These are phyloP conservation scores for Nylanderia fulva DNA, from an alignment of 1,140 invertebrate genomes.

Conservation along the genomic window DNA sequence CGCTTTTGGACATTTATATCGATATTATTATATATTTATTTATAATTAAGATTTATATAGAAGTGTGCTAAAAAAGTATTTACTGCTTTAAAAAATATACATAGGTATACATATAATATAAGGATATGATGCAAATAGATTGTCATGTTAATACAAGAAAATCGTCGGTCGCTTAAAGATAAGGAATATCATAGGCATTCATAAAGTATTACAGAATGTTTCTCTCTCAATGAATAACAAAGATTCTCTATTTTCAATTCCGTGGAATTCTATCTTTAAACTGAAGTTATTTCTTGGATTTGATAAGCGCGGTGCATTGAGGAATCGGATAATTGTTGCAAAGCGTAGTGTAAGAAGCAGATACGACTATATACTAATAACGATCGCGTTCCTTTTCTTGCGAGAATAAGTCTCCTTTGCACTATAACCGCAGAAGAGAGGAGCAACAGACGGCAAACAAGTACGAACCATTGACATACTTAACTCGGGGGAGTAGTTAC, in stretches of 20 bases:
- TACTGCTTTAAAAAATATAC: background rate
- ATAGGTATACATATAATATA: too few relatives aligned
- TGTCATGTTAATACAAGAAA: background rate
- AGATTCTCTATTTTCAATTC: background rate
- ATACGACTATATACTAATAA: slow-evolving; percentile 7
- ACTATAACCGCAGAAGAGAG: slow-evolving; percentile 22
- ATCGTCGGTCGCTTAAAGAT: background rate
- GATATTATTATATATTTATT: too few relatives aligned
- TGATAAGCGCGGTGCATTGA: background rate
- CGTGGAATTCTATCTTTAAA: background rate
- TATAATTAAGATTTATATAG: background rate
- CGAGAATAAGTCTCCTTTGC: slow-evolving; percentile 35
- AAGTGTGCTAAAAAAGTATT: background rate
- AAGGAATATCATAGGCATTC: background rate
- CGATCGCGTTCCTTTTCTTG: slow-evolving; percentile 14
- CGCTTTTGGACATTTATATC: background rate
- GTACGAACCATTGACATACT: slow-evolving; percentile 55
- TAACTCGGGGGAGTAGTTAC: slow-evolving; percentile 44
- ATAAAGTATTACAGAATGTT: background rate
- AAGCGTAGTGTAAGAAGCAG: background rate
- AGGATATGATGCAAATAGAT: background rate
- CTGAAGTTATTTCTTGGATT: background rate
- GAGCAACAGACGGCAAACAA: slow-evolving; percentile 34
- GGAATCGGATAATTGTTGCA: background rate
- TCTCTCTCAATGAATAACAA: background rate